Evolutionary conservation across 2,797 vertebrate genomes (phyloP).

Genomic region (Aplochiton taeniatus): DNA sequence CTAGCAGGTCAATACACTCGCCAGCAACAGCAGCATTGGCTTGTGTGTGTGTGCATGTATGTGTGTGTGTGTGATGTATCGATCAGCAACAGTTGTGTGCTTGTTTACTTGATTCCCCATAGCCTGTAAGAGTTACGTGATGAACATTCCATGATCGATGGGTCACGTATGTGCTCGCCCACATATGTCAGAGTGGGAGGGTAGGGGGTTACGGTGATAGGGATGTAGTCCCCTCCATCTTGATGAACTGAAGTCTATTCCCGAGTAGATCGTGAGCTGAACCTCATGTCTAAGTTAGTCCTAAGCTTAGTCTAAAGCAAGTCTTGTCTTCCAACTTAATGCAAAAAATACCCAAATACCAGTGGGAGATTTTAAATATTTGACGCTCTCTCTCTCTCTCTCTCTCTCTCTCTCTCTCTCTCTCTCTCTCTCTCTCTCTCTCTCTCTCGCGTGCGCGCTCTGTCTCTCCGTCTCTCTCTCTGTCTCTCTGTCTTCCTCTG

Average conservation of each 20-base stretch:
- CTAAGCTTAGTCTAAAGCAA: slow-evolving; percentile 57
- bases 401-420: slow-evolving; percentile 20
- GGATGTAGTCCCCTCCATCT: slow-evolving; percentile 7
- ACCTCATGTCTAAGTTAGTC: slow-evolving; percentile 52
- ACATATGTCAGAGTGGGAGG: slow-evolving; percentile 22
- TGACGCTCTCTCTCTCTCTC: slow-evolving; percentile 27
- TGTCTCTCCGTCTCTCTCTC: not conserved
- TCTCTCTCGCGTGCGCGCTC: not conserved
- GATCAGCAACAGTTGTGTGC: slow-evolving; percentile 41
- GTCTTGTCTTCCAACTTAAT: slow-evolving; percentile 71
- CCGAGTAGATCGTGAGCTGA: not conserved
- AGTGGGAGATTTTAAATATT: slow-evolving; percentile 43
- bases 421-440: not conserved
- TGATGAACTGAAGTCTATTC: no score
- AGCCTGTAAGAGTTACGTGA: slow-evolving; percentile 47
- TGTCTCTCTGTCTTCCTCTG: slow-evolving; percentile 28
- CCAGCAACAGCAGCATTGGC: slow-evolving; percentile 15
- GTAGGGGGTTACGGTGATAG: not conserved
- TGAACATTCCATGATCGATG: slow-evolving; percentile 62
- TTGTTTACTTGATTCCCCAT: slow-evolving; percentile 57
- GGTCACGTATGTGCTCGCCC: slow-evolving; percentile 34
- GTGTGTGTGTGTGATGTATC: slow-evolving; percentile 30
- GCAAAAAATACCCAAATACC: slow-evolving; percentile 51
- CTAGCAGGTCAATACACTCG: slow-evolving; percentile 22
- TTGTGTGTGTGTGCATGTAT: slow-evolving; percentile 18